A percentile compares a stretch with the other conserved stretches of the same genome.
These are phyloP conservation scores for Turritopsis dohrnii DNA, from an alignment of 30 jellyfish, hydroid and myxozoan species.

Conservation along the genomic window DNA sequence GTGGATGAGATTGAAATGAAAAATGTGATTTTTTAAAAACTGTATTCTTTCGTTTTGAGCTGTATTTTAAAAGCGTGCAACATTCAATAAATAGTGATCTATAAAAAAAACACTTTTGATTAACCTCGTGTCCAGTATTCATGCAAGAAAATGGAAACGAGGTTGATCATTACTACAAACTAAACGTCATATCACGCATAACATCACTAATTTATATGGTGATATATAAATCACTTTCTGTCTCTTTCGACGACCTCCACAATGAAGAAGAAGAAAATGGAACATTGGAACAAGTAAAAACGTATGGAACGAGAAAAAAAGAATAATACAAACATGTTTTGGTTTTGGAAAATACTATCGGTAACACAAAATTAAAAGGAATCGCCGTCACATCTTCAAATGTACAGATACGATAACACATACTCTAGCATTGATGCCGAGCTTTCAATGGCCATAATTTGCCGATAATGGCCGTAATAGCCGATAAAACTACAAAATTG, in stretches of 20 bases:
- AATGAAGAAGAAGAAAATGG: neutral
- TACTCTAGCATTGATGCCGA: too few species aligned
- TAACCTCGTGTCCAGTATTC: neutral
- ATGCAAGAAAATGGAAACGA: neutral
- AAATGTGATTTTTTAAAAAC: constrained; percentile 7
- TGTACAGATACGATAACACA: neutral
- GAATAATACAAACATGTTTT: neutral
- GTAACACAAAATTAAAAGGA: neutral
- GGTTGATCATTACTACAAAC: neutral
- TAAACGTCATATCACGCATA: neutral
- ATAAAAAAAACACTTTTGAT: neutral
- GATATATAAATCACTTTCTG: neutral
- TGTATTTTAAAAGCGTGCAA: constrained; percentile 18
- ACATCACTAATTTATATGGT: neutral
- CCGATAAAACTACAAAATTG: neutral
- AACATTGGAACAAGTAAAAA: neutral
- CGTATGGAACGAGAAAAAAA: neutral
- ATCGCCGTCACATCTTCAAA: neutral
- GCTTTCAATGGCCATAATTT: neutral
- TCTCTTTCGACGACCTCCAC: neutral
- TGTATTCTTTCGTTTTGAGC: neutral
- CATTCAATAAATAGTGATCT: constrained; percentile 3
- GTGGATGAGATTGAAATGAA: too few species aligned
- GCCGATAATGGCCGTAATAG: too few species aligned
- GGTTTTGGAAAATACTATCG: neutral